A percentile compares a stretch with the other conserved stretches of the same genome.
phyloP scores from a whole-genome alignment of 1,140 invertebrate genomes.

The Psilanteris sp. region DNA sequence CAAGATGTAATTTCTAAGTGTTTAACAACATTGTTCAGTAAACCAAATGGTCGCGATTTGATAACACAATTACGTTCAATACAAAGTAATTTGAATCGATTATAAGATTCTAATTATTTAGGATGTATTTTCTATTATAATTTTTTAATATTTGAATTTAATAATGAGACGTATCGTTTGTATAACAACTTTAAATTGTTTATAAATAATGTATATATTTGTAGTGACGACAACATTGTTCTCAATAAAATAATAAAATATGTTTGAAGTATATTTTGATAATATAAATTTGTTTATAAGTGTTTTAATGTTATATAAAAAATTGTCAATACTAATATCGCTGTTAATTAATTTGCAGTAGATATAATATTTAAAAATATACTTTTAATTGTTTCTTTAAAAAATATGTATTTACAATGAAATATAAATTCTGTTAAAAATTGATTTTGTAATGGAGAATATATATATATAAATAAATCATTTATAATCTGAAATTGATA shows the following conservation, averaged over 20 bases:
- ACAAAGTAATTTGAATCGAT: slow-evolving; percentile 78
- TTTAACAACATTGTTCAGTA: slow-evolving; percentile 84
- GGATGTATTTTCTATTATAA: slow-evolving; percentile 23
- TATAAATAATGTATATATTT: slow-evolving; percentile 52
- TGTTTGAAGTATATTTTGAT: slow-evolving; percentile 13
- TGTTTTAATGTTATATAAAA: not conserved
- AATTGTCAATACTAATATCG: no score
- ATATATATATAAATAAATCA: no score
- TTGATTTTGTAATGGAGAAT: no score
- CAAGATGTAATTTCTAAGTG: slow-evolving; percentile 85
- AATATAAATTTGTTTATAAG: not conserved
- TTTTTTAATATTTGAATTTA: slow-evolving; percentile 25
- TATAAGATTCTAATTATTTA: slow-evolving; percentile 67
- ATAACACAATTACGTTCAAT: slow-evolving; percentile 80
- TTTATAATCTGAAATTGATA: no score
- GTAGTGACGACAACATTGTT: slow-evolving; percentile 33
- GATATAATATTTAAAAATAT: no score
- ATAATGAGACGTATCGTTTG: slow-evolving; percentile 7
- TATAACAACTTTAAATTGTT: slow-evolving; percentile 12
- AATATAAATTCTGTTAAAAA: no score
- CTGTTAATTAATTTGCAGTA: no score
- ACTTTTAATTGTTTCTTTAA: no score
- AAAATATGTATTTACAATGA: no score
- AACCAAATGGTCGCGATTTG: slow-evolving; percentile 82
- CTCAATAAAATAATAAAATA: slow-evolving; percentile 26